phyloP scores from a whole-genome alignment of 2,797 vertebrate genomes.

The Diplodus sargus region DNA sequence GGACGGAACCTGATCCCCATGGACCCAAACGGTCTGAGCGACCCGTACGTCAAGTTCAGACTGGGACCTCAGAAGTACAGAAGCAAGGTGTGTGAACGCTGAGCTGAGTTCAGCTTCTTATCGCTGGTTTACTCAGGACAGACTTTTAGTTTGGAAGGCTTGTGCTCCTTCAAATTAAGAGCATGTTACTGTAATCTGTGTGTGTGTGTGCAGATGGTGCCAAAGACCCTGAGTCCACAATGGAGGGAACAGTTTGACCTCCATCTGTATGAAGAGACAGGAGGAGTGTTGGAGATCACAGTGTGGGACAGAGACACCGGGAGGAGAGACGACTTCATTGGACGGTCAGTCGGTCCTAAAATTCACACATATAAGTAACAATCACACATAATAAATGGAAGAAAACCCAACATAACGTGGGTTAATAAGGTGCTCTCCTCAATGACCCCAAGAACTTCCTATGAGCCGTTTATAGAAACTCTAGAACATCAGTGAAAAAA shows the following conservation, averaged over 20 bases:
- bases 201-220: conserved; percentile 84
- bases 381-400: too few relatives aligned
- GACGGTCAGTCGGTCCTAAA: conserved; percentile 82
- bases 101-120: background rate
- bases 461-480: too few relatives aligned
- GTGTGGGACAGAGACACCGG: conserved; percentile 95
- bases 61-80: conserved; percentile 93
- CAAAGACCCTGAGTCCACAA: conserved; percentile 94
- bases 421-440: background rate
- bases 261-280: conserved; percentile 92
- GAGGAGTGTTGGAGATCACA: conserved; percentile 91
- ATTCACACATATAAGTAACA: background rate
- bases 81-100: conserved; percentile 87
- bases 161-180: background rate
- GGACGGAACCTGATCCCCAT: conserved; percentile 89
- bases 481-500: too few relatives aligned
- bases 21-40: conserved; percentile 92
- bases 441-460: too few relatives aligned
- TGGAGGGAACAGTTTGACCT: conserved; percentile 98
- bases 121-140: background rate
- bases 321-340: conserved; percentile 95
- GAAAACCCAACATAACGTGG: background rate
- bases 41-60: conserved; percentile 93
- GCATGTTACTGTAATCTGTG: background rate
- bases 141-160: background rate